Evolutionary conservation across 2,113 vertebrate species (phyloP), one percentile per base, ranked within the genome.

Genomic region (Arenaria interpres): DNA sequence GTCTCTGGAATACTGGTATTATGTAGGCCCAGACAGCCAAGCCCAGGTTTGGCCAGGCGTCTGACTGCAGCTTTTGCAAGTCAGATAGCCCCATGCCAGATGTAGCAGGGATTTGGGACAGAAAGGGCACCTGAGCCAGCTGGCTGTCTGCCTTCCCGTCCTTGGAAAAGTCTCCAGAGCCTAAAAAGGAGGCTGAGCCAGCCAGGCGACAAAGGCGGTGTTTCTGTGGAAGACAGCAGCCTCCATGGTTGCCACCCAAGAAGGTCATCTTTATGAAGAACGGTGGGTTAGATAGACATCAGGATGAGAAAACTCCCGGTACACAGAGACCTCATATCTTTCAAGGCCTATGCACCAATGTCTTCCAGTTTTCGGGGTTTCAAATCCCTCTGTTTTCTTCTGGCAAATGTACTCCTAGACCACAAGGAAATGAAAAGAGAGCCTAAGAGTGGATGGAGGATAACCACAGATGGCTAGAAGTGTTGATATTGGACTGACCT

Each of bases 11-110:
- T 71, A 23, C 12, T 71, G 24, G 14, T 41, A 24, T 56, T 33
- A 74, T 0, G 0, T 28, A 16, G 12, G 7, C 16, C 10, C 21
- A 25, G 68, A 27, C 20, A 68, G 54, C 22, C 32, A 68, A 59
- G 12, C 4, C 25, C 22, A 15, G 33, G 25, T 69, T 80, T 77
- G 54, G 7, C 33, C 45, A 71, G 24, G 35, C 27, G 74, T 48
- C n/a, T 46, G 48, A 35, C 27, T 45, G 32, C 10, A 69, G 54
- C 14, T 87, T 79, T 41, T 77, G 50, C 18, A 21, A 48, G 39
- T 57, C 54, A 48, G 50, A 85, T 14, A 18, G 8, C 20, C 30
- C 41, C 37, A 11, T 35, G 46, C 10, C 37, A 75, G 41, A 53
- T 0, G 0, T 15, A 71, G 54, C 39, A 64, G 22, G 54, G 32